Percentiles rank a stretch among this genome's conserved stretches.
Evolutionary conservation across 2,797 vertebrate genomes (phyloP).

Genomic region (Neosalanx taihuensis): DNA sequence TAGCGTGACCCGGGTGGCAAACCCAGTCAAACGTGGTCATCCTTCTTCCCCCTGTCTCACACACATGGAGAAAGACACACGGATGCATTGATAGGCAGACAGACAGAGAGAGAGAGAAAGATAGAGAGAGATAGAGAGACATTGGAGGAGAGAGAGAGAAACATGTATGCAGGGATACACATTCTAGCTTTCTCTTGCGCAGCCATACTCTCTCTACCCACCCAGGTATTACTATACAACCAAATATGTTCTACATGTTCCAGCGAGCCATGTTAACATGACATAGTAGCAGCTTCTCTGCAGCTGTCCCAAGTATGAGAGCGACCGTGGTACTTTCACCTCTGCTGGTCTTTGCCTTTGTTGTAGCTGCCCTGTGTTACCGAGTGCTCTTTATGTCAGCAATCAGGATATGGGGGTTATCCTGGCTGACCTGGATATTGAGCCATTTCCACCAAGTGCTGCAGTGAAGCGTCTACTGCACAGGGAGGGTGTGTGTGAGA

Average conservation of each 20-base stretch:
- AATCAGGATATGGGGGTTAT: conserved; percentile 84
- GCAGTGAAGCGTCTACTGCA: conserved; percentile 24
- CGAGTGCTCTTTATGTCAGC: conserved; percentile 70
- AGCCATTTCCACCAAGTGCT: conserved; percentile 52
- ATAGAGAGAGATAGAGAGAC: no score
- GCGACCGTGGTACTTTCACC: background rate
- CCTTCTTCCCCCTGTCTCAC: conserved; percentile 32
- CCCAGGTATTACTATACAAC: no score
- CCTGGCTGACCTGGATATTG: conserved; percentile 77
- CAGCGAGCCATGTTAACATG: no score
- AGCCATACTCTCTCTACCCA: no score
- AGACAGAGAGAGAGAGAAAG: no score
- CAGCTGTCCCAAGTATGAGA: no score
- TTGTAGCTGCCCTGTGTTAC: conserved; percentile 67
- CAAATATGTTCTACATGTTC: no score
- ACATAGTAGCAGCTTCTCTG: no score
- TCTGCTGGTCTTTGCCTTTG: conserved; percentile 58
- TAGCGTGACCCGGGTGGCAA: conserved; percentile 54
- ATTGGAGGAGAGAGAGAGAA: no score
- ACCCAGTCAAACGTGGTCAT: conserved; percentile 48
- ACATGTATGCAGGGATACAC: no score
- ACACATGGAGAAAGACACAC: background rate
- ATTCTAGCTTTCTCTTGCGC: no score
- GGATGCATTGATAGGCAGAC: background rate
- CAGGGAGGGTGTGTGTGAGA: conserved; percentile 20